Conservation (phyloP, 2,797 vertebrate genomes). For the Chanos chanos region DNA sequence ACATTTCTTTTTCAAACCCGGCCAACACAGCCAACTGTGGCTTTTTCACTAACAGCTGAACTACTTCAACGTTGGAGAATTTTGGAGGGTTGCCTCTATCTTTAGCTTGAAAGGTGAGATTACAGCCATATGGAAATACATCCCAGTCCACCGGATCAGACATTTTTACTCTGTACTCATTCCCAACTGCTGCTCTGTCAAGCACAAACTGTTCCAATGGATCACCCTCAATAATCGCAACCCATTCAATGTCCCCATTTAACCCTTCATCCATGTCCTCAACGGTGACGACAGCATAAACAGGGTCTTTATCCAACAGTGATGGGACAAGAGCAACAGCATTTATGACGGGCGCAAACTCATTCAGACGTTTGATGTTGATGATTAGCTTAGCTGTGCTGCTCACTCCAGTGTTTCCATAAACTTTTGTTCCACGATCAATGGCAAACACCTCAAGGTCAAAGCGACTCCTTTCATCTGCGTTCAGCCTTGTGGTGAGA, state of each 20-base stretch:
- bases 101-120: conserved; percentile 93
- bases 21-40: conserved; percentile 72
- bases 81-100: conserved; percentile 87
- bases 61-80: conserved; percentile 80
- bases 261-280: conserved; percentile 87
- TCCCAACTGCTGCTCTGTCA: conserved; percentile 78
- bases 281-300: conserved; percentile 81
- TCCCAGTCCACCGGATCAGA: conserved; percentile 78
- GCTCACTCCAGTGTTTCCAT: conserved; percentile 87
- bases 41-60: conserved; percentile 79
- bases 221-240: conserved; percentile 90
- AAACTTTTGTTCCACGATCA: conserved; percentile 90
- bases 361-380: conserved; percentile 80
- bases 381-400: conserved; percentile 87
- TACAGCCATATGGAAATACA: conserved; percentile 82
- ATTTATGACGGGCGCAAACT: conserved; percentile 78
- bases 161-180: conserved; percentile 85
- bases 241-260: conserved; percentile 88
- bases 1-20: conserved; percentile 84
- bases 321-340: conserved; percentile 71
- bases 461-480: conserved; percentile 70
- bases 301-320: conserved; percentile 75
- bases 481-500: conserved; percentile 80
- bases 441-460: conserved; percentile 92
- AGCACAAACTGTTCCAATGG: conserved; percentile 83